Conservation (phyloP, 1,140 invertebrate genomes). For the Polypedilum vanderplanki region DNA sequence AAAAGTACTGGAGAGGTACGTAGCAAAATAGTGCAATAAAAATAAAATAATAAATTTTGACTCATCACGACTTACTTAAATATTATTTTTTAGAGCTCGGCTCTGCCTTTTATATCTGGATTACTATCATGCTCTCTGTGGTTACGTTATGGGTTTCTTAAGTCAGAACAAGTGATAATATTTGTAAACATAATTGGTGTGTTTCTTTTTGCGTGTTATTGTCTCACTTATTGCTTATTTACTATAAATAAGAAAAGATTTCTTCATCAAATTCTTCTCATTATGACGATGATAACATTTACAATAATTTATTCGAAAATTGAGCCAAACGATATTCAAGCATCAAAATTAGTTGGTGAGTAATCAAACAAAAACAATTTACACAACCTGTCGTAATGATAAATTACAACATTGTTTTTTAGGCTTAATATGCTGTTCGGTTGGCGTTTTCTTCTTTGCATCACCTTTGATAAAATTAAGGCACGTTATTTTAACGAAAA, state of each 20-base stretch:
- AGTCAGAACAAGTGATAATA: slow-evolving; percentile 54
- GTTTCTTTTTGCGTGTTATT: slow-evolving; percentile 54
- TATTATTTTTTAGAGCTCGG: slow-evolving; percentile 56
- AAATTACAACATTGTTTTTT: neutral
- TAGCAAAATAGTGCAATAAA: slow-evolving; percentile 34
- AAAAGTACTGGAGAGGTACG: slow-evolving; percentile 38
- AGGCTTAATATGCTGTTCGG: slow-evolving; percentile 50
- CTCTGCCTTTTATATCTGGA: slow-evolving; percentile 66
- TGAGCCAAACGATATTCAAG: slow-evolving; percentile 33
- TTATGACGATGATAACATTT: slow-evolving; percentile 32
- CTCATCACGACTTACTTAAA: neutral
- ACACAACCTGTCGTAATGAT: neutral
- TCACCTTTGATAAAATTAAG: slow-evolving; percentile 68
- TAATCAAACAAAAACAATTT: slow-evolving; percentile 30
- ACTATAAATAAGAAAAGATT: slow-evolving; percentile 43
- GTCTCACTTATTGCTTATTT: slow-evolving; percentile 53
- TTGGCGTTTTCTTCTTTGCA: slow-evolving; percentile 70
- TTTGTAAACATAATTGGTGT: slow-evolving; percentile 60
- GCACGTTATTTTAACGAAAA: slow-evolving; percentile 66
- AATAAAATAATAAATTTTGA: neutral
- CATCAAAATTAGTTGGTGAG: slow-evolving; percentile 36
- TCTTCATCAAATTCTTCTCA: slow-evolving; percentile 38
- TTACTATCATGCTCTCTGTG: slow-evolving; percentile 62
- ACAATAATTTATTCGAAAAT: slow-evolving; percentile 32
- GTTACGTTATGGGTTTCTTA: slow-evolving; percentile 62